These are phyloP conservation scores for Drosophila tristis DNA, from an alignment of 1,140 invertebrate genomes.

Conservation along the genomic window DNA sequence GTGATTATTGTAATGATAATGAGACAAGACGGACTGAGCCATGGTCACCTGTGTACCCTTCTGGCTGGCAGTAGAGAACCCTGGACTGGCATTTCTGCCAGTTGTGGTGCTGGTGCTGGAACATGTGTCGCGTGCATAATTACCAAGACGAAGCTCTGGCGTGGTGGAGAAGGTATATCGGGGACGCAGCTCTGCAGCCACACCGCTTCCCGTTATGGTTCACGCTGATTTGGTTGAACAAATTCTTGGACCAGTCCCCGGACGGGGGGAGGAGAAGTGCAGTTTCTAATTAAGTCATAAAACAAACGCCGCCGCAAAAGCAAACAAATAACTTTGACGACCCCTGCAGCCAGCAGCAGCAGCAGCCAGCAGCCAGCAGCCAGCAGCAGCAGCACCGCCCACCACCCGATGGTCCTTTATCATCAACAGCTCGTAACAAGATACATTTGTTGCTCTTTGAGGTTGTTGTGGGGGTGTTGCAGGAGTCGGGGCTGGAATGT, in stretches of 20 bases:
- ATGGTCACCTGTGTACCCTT: constrained; percentile 26
- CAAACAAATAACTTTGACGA: constrained; percentile 53
- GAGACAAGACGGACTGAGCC: constrained; percentile 61
- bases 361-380: neutral
- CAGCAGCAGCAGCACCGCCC: neutral
- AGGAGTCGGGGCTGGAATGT: constrained; percentile 39
- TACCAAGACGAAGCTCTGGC: constrained; percentile 33
- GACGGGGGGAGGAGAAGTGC: constrained; percentile 1
- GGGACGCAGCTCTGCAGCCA: neutral
- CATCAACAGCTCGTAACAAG: constrained; percentile 75
- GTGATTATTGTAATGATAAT: constrained; percentile 80
- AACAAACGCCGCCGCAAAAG: constrained; percentile 54
- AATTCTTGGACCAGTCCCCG: constrained; percentile 19
- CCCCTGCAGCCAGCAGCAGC: neutral
- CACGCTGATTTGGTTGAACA: constrained; percentile 67
- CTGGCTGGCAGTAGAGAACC: neutral
- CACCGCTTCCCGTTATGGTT: constrained; percentile 54
- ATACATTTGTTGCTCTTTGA: constrained; percentile 34
- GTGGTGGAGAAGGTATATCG: neutral
- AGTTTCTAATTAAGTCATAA: constrained; percentile 77
- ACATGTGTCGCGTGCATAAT: constrained; percentile 80
- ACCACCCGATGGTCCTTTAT: constrained; percentile 33
- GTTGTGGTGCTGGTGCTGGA: constrained; percentile 57
- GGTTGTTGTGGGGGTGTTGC: constrained; percentile 12
- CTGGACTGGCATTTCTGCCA: constrained; percentile 23